Evolutionary conservation across 2,797 vertebrate genomes (phyloP).

Genomic region (Poeciliopsis infans): DNA sequence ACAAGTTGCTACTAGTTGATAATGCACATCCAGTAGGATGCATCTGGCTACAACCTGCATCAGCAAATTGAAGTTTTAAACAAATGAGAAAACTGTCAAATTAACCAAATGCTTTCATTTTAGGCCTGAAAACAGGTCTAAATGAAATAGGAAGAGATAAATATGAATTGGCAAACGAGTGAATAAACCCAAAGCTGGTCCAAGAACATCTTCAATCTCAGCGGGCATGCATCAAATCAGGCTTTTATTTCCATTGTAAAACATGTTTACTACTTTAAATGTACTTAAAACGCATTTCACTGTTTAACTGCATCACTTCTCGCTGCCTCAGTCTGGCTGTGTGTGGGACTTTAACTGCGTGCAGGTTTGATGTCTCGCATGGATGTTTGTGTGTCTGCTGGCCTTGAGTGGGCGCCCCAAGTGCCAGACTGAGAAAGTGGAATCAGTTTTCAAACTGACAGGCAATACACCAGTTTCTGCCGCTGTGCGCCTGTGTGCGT

Average conservation of each 20-base stretch:
- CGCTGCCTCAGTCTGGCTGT: background rate
- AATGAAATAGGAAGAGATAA: background rate
- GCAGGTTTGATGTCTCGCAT: background rate
- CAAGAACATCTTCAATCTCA: background rate
- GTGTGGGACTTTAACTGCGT: conserved; percentile 7
- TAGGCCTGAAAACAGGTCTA: background rate
- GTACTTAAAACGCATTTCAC: background rate
- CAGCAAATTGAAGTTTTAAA: background rate
- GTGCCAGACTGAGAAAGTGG: conserved; percentile 54
- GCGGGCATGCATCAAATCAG: background rate
- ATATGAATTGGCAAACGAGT: background rate
- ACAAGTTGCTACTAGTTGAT: background rate
- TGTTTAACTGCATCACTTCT: background rate
- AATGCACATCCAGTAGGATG: background rate
- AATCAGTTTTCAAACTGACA: conserved; percentile 58
- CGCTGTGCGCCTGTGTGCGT: conserved; percentile 12
- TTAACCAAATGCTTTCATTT: background rate
- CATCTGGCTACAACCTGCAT: background rate
- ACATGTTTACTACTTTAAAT: background rate
- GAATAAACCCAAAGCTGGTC: background rate
- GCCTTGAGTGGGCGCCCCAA: conserved; percentile 35
- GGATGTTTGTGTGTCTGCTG: conserved; percentile 15
- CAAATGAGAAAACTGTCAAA: background rate
- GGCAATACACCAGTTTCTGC: conserved; percentile 35
- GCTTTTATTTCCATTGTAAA: background rate